These are phyloP conservation scores for Siderastrea siderea DNA, from an alignment of 92 coral and sea anemone genomes.

Conservation along the genomic window DNA sequence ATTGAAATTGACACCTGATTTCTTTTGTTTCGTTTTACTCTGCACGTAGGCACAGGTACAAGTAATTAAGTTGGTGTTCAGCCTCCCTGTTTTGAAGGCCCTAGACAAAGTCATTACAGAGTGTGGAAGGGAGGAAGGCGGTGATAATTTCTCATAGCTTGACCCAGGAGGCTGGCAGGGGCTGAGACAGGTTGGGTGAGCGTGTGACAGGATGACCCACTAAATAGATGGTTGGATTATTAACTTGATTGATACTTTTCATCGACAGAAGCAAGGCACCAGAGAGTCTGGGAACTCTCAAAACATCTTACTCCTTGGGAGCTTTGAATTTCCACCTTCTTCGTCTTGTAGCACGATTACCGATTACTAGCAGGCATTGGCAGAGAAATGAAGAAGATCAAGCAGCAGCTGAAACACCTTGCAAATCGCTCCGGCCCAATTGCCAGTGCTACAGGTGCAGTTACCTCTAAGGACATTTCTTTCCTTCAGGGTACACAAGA, in stretches of 20 bases:
- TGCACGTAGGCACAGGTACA: too few species aligned
- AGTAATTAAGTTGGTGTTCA: too few species aligned
- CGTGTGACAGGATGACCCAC: too few species aligned
- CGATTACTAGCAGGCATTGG: slow-evolving; percentile 47
- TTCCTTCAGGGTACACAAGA: neutral
- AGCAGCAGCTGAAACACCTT: slow-evolving; percentile 8
- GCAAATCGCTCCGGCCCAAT: slow-evolving; percentile 12
- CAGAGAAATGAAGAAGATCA: slow-evolving; percentile 13
- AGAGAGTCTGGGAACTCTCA: slow-evolving; percentile 40
- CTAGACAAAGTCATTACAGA: too few species aligned
- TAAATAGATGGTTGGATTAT: too few species aligned
- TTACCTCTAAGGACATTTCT: slow-evolving; percentile 5
- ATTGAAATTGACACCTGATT: too few species aligned
- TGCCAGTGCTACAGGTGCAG: slow-evolving; percentile 52
- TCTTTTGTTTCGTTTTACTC: too few species aligned
- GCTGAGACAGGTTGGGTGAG: too few species aligned
- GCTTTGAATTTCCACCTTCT: slow-evolving; percentile 43
- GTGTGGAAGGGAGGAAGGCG: too few species aligned
- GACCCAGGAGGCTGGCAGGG: too few species aligned
- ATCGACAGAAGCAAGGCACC: slow-evolving; percentile 50
- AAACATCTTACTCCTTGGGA: slow-evolving; percentile 50
- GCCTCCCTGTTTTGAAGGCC: too few species aligned
- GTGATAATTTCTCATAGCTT: too few species aligned
- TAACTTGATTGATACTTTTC: neutral
- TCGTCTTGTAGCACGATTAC: slow-evolving; percentile 34